These are phyloP conservation scores for Chaenogobius annularis DNA, from an alignment of 2,113 vertebrate genomes.

Conservation along the genomic window DNA sequence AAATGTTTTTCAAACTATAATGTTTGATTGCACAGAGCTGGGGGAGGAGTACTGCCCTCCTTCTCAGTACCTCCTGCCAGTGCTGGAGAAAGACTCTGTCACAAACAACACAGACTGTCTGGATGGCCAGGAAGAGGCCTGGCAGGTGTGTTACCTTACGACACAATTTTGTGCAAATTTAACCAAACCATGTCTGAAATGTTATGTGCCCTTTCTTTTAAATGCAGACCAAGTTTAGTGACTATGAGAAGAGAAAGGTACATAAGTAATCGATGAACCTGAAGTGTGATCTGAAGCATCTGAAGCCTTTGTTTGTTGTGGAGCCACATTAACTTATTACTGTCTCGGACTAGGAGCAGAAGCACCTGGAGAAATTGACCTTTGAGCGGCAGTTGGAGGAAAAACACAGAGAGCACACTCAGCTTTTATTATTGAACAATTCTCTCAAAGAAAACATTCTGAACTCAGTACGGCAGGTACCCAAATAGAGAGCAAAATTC, in stretches of 20 bases:
- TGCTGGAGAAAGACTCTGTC: constrained; percentile 78
- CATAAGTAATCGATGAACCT: constrained; percentile 1
- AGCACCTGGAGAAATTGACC: constrained; percentile 86
- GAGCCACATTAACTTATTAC: not conserved
- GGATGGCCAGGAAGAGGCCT: constrained; percentile 77
- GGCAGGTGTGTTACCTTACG: constrained; percentile 80
- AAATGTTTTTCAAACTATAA: not conserved
- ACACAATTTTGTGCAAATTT: not conserved
- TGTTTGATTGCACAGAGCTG: constrained; percentile 75
- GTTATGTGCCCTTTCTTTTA: constrained; percentile 32
- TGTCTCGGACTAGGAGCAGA: constrained; percentile 79
- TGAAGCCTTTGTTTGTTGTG: not conserved
- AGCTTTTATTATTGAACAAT: constrained; percentile 82
- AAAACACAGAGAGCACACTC: constrained; percentile 84
- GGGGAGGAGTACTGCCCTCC: constrained; percentile 88
- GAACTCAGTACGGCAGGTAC: constrained; percentile 87
- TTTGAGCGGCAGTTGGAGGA: constrained; percentile 85
- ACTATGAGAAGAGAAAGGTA: constrained; percentile 95
- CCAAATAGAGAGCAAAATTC: not conserved
- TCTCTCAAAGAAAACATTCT: constrained; percentile 86
- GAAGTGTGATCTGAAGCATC: not conserved
- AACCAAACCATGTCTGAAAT: not conserved
- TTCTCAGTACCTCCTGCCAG: constrained; percentile 83
- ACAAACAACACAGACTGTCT: constrained; percentile 68
- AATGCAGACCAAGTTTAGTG: constrained; percentile 88